Conservation (phyloP, 2,797 vertebrate species). For the Philypnodon macrostomus region DNA sequence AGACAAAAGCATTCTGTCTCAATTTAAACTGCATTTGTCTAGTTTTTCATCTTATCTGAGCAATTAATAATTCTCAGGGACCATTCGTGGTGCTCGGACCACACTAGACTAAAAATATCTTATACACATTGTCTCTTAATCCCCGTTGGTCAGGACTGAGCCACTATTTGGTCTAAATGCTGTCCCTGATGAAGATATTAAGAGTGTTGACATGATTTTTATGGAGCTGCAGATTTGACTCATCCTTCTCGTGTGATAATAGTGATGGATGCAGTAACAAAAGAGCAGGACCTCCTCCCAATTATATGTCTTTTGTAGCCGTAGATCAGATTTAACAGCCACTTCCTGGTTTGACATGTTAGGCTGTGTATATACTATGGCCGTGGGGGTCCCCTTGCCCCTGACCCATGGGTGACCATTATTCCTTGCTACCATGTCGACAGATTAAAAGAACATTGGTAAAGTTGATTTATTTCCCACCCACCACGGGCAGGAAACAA, state of each 20-base stretch:
- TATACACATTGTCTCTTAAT: no score
- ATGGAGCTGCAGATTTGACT: constrained; percentile 2
- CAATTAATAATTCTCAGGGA: no score
- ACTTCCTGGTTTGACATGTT: constrained; percentile 30
- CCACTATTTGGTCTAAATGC: background rate
- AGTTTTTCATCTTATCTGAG: no score
- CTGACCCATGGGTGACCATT: constrained; percentile 40
- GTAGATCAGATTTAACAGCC: constrained; percentile 35
- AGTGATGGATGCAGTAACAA: constrained; percentile 23
- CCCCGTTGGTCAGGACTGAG: no score
- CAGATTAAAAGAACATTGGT: constrained; percentile 46
- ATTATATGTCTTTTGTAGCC: constrained; percentile 6
- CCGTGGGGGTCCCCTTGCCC: constrained; percentile 30
- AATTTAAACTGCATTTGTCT: no score
- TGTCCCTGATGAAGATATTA: background rate
- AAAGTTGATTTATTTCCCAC: constrained; percentile 64
- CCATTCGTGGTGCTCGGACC: no score
- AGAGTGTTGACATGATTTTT: background rate
- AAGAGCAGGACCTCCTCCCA: constrained; percentile 18
- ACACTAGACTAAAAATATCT: no score
- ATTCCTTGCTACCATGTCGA: constrained; percentile 21
- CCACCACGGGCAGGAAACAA: constrained; percentile 47
- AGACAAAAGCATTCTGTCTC: no score
- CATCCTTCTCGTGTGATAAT: constrained; percentile 15
- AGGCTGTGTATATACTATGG: constrained; percentile 28